phyloP scores from a whole-genome alignment of 2,888 invertebrate species.

The Spodoptera exigua region DNA sequence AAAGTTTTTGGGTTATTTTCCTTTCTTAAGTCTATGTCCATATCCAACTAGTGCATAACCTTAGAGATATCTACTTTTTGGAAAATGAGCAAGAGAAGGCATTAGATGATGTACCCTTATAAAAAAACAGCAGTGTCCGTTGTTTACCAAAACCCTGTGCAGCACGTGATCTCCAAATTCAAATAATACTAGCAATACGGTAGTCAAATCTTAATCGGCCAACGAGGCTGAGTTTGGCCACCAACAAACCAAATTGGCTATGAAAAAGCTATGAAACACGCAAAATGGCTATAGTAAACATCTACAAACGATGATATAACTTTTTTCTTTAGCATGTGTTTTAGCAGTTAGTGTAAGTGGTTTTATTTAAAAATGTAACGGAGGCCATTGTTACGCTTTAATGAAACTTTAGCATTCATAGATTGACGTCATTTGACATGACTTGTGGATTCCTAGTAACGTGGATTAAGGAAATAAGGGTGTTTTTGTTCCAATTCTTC shows the following conservation, averaged over 20 bases:
- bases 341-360: slow-evolving; percentile 18
- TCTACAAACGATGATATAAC: slow-evolving; percentile 22
- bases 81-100: too few relatives aligned
- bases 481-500: neutral
- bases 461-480: neutral
- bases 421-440: slow-evolving; percentile 5
- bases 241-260: neutral
- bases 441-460: neutral
- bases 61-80: too few relatives aligned
- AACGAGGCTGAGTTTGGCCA: too few relatives aligned
- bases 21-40: too few relatives aligned
- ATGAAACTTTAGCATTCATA: slow-evolving; percentile 1
- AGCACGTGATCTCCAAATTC: too few relatives aligned
- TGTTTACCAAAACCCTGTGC: too few relatives aligned
- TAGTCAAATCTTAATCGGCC: too few relatives aligned
- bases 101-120: too few relatives aligned
- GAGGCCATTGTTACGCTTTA: slow-evolving; percentile 14
- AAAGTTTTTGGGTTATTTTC: too few relatives aligned
- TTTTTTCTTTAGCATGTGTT: slow-evolving; percentile 21
- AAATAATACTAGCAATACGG: too few relatives aligned
- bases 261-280: slow-evolving; percentile 37
- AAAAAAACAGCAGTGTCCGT: too few relatives aligned
- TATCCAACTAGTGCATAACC: too few relatives aligned
- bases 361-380: slow-evolving; percentile 11
- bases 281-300: slow-evolving; percentile 26